phyloP scores from a whole-genome alignment of 2,888 invertebrate species.

The Stenoptilia bipunctidactyla region DNA sequence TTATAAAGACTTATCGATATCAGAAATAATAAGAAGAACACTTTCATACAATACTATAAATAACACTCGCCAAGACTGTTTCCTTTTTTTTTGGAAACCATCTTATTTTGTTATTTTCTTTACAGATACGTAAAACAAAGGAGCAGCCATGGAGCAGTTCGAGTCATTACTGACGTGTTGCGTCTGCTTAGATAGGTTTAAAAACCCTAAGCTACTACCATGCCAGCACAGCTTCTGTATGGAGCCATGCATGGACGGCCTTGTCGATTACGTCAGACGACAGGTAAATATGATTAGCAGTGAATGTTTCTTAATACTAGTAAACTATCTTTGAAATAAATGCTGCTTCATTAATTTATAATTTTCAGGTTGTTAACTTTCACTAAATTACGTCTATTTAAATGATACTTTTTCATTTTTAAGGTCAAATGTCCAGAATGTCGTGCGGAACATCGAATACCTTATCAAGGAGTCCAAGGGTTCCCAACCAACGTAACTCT shows the following conservation, averaged over 20 bases:
- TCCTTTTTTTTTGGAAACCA: too few relatives aligned
- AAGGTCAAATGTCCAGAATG: constrained; percentile 98
- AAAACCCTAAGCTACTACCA: constrained; percentile 98
- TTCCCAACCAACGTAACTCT: constrained; percentile 97
- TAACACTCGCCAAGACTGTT: too few relatives aligned
- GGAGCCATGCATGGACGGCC: constrained; percentile 98
- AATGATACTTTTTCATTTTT: constrained; percentile 22
- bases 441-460: constrained; percentile 95
- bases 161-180: constrained; percentile 98
- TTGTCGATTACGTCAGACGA: constrained; percentile 93
- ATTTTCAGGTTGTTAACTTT: too few relatives aligned
- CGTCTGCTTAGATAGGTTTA: constrained; percentile 96
- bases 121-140: constrained; percentile 44
- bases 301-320: not conserved
- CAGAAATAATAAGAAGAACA: too few relatives aligned
- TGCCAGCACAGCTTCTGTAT: constrained; percentile 99
- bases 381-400: too few relatives aligned
- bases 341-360: not conserved
- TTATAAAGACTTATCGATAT: too few relatives aligned
- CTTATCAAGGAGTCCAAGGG: constrained; percentile 93
- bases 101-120: too few relatives aligned
- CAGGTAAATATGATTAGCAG: constrained; percentile 74
- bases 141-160: constrained; percentile 88
- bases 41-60: too few relatives aligned
- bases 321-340: not conserved